Evolutionary conservation across 1,140 invertebrate genomes (phyloP).

Genomic region (Sitodiplosis mosellana): DNA sequence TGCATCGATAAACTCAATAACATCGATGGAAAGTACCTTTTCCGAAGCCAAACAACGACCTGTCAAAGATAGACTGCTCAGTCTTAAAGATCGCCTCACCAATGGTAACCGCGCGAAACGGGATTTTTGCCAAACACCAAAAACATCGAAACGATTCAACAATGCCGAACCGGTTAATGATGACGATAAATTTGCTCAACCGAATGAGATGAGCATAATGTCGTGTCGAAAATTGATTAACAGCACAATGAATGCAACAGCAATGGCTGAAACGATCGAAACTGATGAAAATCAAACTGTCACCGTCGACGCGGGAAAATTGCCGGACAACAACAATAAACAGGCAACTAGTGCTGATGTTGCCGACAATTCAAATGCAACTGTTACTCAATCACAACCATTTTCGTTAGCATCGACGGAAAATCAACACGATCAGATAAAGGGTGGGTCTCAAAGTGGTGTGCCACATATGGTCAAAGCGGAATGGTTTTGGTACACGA

Average conservation of each 20-base stretch:
- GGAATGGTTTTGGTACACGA: conserved; percentile 89
- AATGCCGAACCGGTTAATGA: conserved; percentile 12
- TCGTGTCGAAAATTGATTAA: no score
- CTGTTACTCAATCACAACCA: no score
- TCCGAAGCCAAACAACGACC: conserved; percentile 20
- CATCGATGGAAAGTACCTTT: conserved; percentile 13
- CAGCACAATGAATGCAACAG: no score
- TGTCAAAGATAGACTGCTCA: conserved; percentile 18
- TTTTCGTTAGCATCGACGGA: no score
- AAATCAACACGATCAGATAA: no score
- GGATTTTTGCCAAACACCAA: conserved; percentile 3
- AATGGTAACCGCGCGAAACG: neutral
- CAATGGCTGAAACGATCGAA: no score
- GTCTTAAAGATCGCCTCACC: conserved; percentile 13
- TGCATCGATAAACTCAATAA: conserved; percentile 18
- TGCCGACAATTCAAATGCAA: no score
- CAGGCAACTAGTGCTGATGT: no score
- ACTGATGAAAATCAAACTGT: no score
- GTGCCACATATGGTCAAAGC: conserved; percentile 60
- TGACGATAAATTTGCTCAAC: conserved; percentile 7
- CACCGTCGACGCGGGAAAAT: no score
- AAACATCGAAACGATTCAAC: neutral
- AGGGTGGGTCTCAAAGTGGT: conserved; percentile 14
- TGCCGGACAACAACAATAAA: no score
- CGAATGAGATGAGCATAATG: no score